Base-by-base conservation (phyloP, 1,140 invertebrate species). In the Bombus impatiens region DNA sequence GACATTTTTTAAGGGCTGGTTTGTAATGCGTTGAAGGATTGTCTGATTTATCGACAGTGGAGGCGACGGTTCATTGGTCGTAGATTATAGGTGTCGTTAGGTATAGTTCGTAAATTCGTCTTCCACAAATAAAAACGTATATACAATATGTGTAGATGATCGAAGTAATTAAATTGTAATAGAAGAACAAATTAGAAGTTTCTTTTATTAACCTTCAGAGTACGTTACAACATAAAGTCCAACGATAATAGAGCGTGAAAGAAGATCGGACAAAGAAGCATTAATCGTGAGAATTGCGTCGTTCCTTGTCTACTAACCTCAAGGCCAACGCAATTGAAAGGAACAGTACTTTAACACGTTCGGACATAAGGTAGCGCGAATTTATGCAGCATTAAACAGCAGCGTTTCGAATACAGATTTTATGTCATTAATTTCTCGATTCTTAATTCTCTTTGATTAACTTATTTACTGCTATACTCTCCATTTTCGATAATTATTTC, bases 211-310 rank as follows among this genome's bases (percentile, higher is more conserved):
- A 25, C 42, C 47, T 47, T 76, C 3, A 13, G 3, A n/a, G 8
- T 47, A 18, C 3, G 10, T 82, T 70, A 25, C 25, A 18, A 8
- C 18, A 37, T 15, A 4, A 13, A 76, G 5, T 6, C 13, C 12
- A 22, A 15, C 25, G 42, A 76, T 59, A 68, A 71, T 59, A 53
- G 74, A 59, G 32, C 37, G 40, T 44, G 25, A 65, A 72, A 59
- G 57, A 71, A 22, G 32, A 68, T 47, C 15, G 28, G 25, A 76
- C 70, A 76, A 75, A 86, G 70, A 75, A n/a, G 18, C 22, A 47
- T 32, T 57, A 57, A 44, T 76, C 44, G 47, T 57, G 59, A n/a
- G 79, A 82, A 86, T 82, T 86, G 84, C 84, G 84, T 75, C 59
- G 84, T 74, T 81, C 37, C 42, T 57, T 76, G 37, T 76, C 79